A percentile compares a stretch with the other conserved stretches of the same genome.
These are phyloP conservation scores for Agriotes lineatus DNA, from an alignment of 2,888 invertebrate genomes.

Conservation along the genomic window DNA sequence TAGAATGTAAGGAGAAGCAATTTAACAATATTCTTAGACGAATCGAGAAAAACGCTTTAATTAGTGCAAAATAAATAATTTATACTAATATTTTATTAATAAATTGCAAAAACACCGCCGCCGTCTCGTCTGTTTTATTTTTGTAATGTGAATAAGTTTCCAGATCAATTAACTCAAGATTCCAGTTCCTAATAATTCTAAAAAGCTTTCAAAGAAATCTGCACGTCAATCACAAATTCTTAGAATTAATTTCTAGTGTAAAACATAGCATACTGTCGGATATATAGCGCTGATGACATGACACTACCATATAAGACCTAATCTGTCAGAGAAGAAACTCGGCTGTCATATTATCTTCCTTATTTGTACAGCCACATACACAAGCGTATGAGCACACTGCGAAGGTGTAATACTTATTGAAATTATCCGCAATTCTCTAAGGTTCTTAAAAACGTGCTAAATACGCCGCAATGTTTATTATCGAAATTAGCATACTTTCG, in stretches of 20 bases:
- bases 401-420: slow-evolving; percentile 42
- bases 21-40: slow-evolving; percentile 11
- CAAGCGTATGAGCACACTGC: slow-evolving; percentile 27
- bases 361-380: slow-evolving; percentile 33
- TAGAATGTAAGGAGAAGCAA: not conserved
- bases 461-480: too few species aligned
- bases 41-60: slow-evolving; percentile 43
- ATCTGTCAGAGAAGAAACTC: slow-evolving; percentile 42
- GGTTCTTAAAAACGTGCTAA: not conserved
- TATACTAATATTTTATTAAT: slow-evolving; percentile 49
- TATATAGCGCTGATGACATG: slow-evolving; percentile 42
- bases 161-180: slow-evolving; percentile 56
- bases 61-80: slow-evolving; percentile 53
- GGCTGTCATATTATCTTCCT: slow-evolving; percentile 42
- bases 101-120: slow-evolving; percentile 48
- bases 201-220: slow-evolving; percentile 51
- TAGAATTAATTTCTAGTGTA: slow-evolving; percentile 50
- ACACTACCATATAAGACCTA: slow-evolving; percentile 41
- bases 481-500: too few species aligned
- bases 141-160: slow-evolving; percentile 44
- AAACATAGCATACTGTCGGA: slow-evolving; percentile 47
- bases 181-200: slow-evolving; percentile 56
- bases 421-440: slow-evolving; percentile 26
- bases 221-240: slow-evolving; percentile 49
- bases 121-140: slow-evolving; percentile 51